A percentile compares a stretch with the other conserved stretches of the same genome.
Conservation (phyloP, 2,797 vertebrate species). For the Etheostoma nigrum region DNA sequence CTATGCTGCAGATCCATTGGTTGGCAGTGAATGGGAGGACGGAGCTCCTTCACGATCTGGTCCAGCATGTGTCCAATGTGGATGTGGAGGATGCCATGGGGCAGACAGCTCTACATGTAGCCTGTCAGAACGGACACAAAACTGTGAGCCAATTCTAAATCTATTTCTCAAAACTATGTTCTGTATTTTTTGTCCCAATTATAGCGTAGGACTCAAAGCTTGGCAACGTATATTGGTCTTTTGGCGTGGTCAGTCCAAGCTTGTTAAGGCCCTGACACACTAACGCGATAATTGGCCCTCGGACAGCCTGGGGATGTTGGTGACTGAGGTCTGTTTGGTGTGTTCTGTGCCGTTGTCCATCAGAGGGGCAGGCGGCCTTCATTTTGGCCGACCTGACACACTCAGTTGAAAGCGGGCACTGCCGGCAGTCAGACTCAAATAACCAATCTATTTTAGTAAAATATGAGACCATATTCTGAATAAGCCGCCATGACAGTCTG, state of each 20-base stretch:
- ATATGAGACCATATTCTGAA: no score
- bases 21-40: slow-evolving; percentile 97
- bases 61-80: slow-evolving; percentile 96
- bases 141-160: slow-evolving; percentile 83
- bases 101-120: slow-evolving; percentile 97
- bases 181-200: not conserved
- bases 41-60: slow-evolving; percentile 96
- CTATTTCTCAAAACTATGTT: not conserved
- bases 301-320: no score
- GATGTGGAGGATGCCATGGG: slow-evolving; percentile 99
- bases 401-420: no score
- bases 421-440: no score
- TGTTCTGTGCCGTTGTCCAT: no score
- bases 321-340: no score
- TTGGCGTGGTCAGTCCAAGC: not conserved
- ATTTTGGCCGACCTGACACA: no score
- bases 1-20: slow-evolving; percentile 93
- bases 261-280: not conserved
- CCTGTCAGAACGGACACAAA: slow-evolving; percentile 98
- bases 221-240: not conserved
- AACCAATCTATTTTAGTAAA: no score
- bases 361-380: no score
- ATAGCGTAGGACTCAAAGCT: not conserved
- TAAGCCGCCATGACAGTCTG: no score
- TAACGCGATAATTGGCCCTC: no score